Percentiles rank a stretch among this genome's conserved stretches.
phyloP scores from a whole-genome alignment of 2,888 invertebrate species.

The Pyrgus malvae region DNA sequence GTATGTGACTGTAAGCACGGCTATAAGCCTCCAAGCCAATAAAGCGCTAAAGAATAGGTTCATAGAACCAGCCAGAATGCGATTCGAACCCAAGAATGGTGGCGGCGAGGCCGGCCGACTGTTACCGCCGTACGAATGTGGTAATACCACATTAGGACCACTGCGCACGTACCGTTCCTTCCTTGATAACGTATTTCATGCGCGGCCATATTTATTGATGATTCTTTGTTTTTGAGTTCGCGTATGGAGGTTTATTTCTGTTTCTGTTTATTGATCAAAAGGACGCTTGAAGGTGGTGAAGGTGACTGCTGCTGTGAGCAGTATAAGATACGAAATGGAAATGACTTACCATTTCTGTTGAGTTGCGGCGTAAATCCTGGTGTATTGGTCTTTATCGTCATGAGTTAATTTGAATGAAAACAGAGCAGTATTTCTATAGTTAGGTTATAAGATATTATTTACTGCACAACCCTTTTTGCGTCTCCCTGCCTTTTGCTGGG shows the following conservation, averaged over 20 bases:
- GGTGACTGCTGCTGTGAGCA: neutral
- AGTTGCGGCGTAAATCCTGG: too few relatives aligned
- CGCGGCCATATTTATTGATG: conserved; percentile 1
- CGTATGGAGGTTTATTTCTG: neutral
- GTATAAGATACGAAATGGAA: too few relatives aligned
- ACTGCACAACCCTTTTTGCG: too few relatives aligned
- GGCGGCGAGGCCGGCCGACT: neutral
- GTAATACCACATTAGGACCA: conserved; percentile 29
- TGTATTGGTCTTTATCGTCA: too few relatives aligned
- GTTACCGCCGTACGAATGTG: conserved; percentile 23
- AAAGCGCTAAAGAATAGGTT: neutral
- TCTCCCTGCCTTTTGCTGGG: too few relatives aligned
- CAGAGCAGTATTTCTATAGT: too few relatives aligned
- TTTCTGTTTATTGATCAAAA: neutral
- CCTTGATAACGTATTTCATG: conserved; percentile 13
- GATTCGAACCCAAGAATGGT: neutral
- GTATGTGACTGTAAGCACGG: neutral
- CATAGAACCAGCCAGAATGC: neutral
- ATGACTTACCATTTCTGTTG: too few relatives aligned
- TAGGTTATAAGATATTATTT: too few relatives aligned
- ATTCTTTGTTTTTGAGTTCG: neutral
- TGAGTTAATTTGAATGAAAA: too few relatives aligned
- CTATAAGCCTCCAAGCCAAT: neutral
- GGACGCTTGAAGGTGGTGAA: neutral
- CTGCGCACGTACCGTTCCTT: conserved; percentile 27